Base-by-base conservation (phyloP, 2,797 vertebrate species). In the Glyptemys insculpta region DNA sequence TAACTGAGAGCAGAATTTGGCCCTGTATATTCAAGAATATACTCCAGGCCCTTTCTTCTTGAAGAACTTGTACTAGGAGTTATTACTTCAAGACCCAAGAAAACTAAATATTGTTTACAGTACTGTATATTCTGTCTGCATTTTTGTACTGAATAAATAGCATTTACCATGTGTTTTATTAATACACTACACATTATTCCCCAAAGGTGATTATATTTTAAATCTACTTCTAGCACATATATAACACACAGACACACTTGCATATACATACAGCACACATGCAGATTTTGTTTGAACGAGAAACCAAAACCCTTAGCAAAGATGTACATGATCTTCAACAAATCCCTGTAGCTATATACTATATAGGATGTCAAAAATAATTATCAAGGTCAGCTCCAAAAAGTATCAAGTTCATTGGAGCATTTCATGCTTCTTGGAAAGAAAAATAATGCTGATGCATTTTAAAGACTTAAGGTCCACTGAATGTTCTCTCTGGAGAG, bases 331-430 rank as follows among this genome's bases (percentile, higher is more conserved):
- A 95, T 97, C 68, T 91, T 95, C 93, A 93, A 94, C 95, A 93
- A 96, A 96, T 94, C 96, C 88, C 95, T 81, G 79, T 65, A 95
- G 94, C 89, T 92, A 65, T 86, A 95, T 16, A 93, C 88, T 76
- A 88, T 90, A 94, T 86, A 90, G 65, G 85, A 97, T 97, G 93
- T 90, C 88, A 95, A 97, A 97, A 96, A 97, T 94, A 97, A 97
- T 97, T 97, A 98, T 92, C 88, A 97, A 95, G 93, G 91, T 96
- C 90, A 97, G 85, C 81, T 93, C 31, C 90, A 93, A 87, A 88
- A 89, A 95, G 96, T 95, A 93, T 92, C 91, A 96, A 57, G 82
- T 84, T 62, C 80, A 86, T 57, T 86, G 89, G 91, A 97, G 83
- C 74, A 2, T 94, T 88, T 25, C 47, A 1, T 88, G 93, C 88